Conservation (phyloP, 2,888 invertebrate species). For the Plemyria rubiginata region DNA sequence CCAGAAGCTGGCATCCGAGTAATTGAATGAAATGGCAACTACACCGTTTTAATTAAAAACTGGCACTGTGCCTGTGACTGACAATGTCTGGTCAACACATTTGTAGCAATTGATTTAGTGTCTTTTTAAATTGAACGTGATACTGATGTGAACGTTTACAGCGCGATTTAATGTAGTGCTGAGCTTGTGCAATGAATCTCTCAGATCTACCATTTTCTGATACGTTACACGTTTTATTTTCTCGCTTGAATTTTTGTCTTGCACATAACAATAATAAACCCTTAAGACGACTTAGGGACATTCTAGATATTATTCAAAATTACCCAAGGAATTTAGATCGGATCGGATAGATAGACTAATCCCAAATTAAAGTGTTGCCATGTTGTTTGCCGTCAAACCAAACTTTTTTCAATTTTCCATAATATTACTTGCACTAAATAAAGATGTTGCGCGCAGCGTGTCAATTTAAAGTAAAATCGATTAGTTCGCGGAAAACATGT, state of each 20-base stretch:
- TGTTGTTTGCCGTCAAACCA: not conserved
- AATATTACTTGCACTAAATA: constrained; percentile 30
- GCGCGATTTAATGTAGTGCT: constrained; percentile 9
- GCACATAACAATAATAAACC: no score
- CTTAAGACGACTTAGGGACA: not conserved
- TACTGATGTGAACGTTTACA: constrained; percentile 13
- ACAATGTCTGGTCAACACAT: constrained; percentile 38
- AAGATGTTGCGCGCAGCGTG: constrained; percentile 18
- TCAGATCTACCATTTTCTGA: not conserved
- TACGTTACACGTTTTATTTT: not conserved
- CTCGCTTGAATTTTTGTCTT: not conserved
- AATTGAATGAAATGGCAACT: constrained; percentile 58
- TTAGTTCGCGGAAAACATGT: constrained; percentile 46
- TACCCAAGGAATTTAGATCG: no score
- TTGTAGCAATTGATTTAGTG: constrained; percentile 38
- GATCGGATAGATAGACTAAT: no score
- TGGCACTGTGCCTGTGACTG: constrained; percentile 41
- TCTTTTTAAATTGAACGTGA: constrained; percentile 22
- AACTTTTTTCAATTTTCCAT: constrained; percentile 15
- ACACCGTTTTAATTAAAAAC: constrained; percentile 57
- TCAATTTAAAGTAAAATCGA: constrained; percentile 40
- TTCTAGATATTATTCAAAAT: not conserved
- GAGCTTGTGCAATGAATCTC: constrained; percentile 4
- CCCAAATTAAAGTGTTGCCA: not conserved
- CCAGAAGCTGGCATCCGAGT: constrained; percentile 41